These are phyloP conservation scores for Progne subis DNA, from an alignment of 2,113 vertebrate species.

Conservation along the genomic window DNA sequence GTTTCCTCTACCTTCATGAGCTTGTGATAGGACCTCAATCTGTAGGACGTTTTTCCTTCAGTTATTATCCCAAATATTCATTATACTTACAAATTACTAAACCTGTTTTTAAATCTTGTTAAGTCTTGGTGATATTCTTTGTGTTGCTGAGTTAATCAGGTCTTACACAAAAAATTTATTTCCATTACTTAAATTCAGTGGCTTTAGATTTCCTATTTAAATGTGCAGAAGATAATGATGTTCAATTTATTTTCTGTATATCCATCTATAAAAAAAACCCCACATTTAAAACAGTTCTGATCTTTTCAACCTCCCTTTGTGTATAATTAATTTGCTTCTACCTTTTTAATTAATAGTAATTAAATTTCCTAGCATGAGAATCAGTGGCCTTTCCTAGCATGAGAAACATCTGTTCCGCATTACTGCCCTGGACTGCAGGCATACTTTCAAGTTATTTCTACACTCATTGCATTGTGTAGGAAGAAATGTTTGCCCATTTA, in stretches of 20 bases:
- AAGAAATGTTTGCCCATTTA: background rate
- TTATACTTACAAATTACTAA: background rate
- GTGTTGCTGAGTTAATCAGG: background rate
- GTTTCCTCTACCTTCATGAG: conserved; percentile 26
- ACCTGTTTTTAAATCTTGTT: background rate
- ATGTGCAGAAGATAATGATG: background rate
- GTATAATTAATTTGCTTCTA: background rate
- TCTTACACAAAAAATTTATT: background rate
- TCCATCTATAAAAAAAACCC: background rate
- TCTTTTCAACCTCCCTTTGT: background rate
- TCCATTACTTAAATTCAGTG: background rate
- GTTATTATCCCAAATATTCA: background rate
- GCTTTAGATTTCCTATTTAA: background rate
- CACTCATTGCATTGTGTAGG: background rate
- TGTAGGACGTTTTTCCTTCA: background rate
- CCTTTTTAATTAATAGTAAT: conserved; percentile 1
- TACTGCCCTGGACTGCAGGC: background rate
- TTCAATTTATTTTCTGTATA: conserved; percentile 14
- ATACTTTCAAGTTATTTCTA: background rate
- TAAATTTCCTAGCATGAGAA: background rate
- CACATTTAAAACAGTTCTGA: background rate
- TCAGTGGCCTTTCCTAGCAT: background rate
- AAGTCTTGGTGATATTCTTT: background rate
- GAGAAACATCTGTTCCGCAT: background rate
- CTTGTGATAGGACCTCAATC: background rate